phyloP scores from a whole-genome alignment of 2,797 vertebrate genomes.

The Phataginus tricuspis region DNA sequence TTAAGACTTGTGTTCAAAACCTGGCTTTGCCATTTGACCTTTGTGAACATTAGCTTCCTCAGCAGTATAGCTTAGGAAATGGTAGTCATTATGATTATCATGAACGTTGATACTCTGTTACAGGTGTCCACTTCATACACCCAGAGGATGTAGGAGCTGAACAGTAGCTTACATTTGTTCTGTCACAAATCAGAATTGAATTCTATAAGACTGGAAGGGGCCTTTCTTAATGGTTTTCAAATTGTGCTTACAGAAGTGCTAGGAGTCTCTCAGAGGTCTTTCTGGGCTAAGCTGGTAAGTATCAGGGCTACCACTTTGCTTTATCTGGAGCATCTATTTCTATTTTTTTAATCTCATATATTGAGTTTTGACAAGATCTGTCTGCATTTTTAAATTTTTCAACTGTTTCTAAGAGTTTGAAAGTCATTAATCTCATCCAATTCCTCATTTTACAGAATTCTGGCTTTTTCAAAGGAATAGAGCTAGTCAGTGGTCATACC shows the following conservation, averaged over 20 bases:
- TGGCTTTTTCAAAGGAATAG: neutral
- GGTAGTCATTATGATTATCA: neutral
- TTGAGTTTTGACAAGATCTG: neutral
- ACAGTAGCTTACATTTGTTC: neutral
- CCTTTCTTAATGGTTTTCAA: conserved; percentile 26
- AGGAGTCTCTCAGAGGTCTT: neutral
- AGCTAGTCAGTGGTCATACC: neutral
- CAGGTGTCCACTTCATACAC: neutral
- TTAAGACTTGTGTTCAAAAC: neutral
- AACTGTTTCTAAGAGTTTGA: neutral
- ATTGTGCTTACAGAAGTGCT: neutral
- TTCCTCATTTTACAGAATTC: neutral
- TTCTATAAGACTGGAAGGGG: neutral
- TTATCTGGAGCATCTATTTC: neutral
- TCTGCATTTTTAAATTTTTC: neutral
- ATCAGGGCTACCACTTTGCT: neutral
- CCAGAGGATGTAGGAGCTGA: neutral
- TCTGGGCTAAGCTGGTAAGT: neutral
- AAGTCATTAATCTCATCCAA: neutral
- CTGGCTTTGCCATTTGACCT: neutral
- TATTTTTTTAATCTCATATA: neutral
- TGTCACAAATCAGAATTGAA: neutral
- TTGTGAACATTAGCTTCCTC: neutral
- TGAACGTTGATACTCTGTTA: neutral
- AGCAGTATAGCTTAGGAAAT: neutral